Evolutionary conservation across 2,113 vertebrate species (phyloP), one percentile per base, ranked within the genome.

Genomic region (Pogona vitticeps): DNA sequence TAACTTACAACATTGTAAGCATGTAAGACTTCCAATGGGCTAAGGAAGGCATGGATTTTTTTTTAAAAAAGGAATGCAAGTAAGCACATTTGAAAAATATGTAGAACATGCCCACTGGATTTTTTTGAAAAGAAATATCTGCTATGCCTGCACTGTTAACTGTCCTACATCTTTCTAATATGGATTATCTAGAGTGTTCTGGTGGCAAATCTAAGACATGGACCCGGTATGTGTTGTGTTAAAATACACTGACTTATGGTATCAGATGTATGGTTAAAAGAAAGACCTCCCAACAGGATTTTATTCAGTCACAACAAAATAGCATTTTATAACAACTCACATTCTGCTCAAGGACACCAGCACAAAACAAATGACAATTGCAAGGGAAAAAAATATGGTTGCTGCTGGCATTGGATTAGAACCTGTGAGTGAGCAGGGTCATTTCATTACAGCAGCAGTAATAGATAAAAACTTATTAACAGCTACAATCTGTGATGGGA

Each of bases 341-440:
- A 83, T 92, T 89, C 90, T 89, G 87, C 89, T 84, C 92, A 93
- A 94, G 91, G 90, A 82, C 68, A 94, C 88, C 76, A 94, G 87
- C 90, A 86, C 80, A 8, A 0, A 88, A 95, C 90, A 92, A 88
- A 82, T 42, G n/a, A 90, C 91, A 92, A 71, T 70, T 58, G 70
- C 76, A 88, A 92, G 82, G 90, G 87, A 52, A 91, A 81, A 90
- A 83, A 84, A 86, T 82, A 36, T 79, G 82, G 77, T 58, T 77
- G 75, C 65, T 86, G 31, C 84, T 88, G 38, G 42, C 56, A 40
- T 56, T 52, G 65, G 17, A 77, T 38, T 2, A 78, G 79, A 65
- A 85, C 75, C 91, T 72, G 91, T 90, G 86, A n/a, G 91, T 56
- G 38, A 36, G 20, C 59, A 38, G 77, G 72, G 89, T 3, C n/a